Evolutionary conservation across 1,140 invertebrate genomes (phyloP).

Genomic region (Atopsyche davidsoni): DNA sequence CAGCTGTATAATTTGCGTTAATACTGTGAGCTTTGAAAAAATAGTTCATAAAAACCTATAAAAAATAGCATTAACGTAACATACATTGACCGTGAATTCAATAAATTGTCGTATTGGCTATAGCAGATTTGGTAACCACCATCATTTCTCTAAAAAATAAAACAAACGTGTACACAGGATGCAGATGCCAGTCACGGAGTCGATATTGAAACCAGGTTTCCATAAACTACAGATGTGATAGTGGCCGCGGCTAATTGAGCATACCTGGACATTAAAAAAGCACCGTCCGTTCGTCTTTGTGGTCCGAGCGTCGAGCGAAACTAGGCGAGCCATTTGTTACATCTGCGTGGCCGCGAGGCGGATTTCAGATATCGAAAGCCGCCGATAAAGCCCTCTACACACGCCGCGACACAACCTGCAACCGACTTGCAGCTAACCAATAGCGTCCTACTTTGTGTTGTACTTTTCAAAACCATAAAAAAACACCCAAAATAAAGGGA

Average conservation of each 20-base stretch:
- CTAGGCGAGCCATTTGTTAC: conserved; percentile 5
- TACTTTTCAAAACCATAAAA: too few relatives aligned
- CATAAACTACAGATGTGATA: background rate
- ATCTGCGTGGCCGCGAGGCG: background rate
- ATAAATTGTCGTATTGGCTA: background rate
- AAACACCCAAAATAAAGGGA: too few relatives aligned
- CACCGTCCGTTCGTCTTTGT: conserved; percentile 1
- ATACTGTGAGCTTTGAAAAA: background rate
- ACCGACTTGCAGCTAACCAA: too few relatives aligned
- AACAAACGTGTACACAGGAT: too few relatives aligned
- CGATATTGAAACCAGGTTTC: conserved; percentile 4
- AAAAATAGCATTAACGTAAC: background rate
- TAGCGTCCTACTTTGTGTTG: too few relatives aligned
- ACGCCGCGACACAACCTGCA: too few relatives aligned
- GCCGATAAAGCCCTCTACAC: too few relatives aligned
- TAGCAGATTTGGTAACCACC: conserved; percentile 5
- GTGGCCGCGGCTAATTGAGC: background rate
- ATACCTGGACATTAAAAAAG: background rate
- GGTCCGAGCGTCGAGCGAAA: background rate
- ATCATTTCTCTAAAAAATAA: too few relatives aligned
- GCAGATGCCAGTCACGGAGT: too few relatives aligned
- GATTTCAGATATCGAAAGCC: conserved; percentile 3
- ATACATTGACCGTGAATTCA: conserved; percentile 4
- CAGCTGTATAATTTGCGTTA: too few relatives aligned
- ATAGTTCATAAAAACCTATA: background rate